phyloP scores from a whole-genome alignment of 2,888 invertebrate genomes.

The Tromatobia lineatoria region DNA sequence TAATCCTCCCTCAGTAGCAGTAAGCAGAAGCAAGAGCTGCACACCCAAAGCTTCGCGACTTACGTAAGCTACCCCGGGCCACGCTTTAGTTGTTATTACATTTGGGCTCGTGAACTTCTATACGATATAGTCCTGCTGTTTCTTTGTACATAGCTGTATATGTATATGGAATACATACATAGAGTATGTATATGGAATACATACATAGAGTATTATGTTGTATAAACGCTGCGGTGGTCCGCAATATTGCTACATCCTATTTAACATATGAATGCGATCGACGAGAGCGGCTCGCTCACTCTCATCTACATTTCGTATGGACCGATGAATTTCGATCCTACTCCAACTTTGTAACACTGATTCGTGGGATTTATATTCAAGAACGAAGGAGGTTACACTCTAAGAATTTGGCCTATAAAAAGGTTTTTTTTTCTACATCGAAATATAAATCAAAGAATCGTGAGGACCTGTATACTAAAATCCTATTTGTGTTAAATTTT shows the following conservation, averaged over 20 bases:
- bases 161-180: background rate
- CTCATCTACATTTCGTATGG: constrained; percentile 22
- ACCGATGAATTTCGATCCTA: constrained; percentile 17
- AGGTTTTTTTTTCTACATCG: background rate
- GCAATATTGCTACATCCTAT: constrained; percentile 57
- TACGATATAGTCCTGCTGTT: constrained; percentile 25
- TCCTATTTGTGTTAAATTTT: background rate
- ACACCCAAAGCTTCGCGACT: constrained; percentile 59
- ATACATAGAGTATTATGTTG: constrained; percentile 36
- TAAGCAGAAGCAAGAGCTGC: constrained; percentile 30
- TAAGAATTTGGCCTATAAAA: background rate
- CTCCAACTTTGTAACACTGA: background rate
- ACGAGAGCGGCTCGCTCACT: constrained; percentile 21
- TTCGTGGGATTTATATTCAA: constrained; percentile 4
- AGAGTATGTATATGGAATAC: constrained; percentile 9
- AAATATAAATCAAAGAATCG: background rate
- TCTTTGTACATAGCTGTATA: constrained; percentile 2
- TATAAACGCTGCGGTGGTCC: constrained; percentile 58
- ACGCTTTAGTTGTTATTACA: constrained; percentile 70
- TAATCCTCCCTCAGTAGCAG: constrained; percentile 66
- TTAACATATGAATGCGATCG: constrained; percentile 57
- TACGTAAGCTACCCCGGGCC: constrained; percentile 48
- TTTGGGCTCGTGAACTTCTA: constrained; percentile 55
- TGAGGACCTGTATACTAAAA: background rate
- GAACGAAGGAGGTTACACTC: background rate